Percentiles rank a stretch among this genome's conserved stretches.
These are phyloP conservation scores for Platyrinchus mystaceus DNA, from an alignment of 2,797 vertebrate species.

Conservation along the genomic window DNA sequence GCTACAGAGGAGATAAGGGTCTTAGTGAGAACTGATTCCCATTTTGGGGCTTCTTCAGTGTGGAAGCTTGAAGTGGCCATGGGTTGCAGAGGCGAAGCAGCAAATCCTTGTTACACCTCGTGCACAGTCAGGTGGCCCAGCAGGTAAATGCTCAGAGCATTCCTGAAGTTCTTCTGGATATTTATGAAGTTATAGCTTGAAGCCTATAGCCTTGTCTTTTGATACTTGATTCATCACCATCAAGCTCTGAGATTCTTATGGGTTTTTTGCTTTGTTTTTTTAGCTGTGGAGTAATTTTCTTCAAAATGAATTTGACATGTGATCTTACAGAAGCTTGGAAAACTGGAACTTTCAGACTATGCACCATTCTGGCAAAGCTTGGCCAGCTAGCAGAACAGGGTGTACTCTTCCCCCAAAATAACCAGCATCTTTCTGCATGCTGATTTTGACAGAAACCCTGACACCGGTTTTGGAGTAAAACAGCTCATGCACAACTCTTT, in stretches of 20 bases:
- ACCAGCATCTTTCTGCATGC: background rate
- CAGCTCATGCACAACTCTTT: background rate
- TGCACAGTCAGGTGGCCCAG: background rate
- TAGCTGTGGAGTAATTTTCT: background rate
- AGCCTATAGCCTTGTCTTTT: background rate
- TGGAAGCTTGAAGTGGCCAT: background rate
- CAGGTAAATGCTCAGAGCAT: background rate
- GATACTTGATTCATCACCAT: background rate
- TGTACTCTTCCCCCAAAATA: background rate
- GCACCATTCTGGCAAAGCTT: background rate
- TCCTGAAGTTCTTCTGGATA: background rate
- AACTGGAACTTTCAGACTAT: background rate
- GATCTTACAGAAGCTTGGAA: background rate
- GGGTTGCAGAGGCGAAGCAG: background rate
- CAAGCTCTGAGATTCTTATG: background rate
- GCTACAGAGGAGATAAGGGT: background rate
- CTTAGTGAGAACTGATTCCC: background rate
- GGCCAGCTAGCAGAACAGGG: background rate
- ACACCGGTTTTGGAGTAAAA: background rate
- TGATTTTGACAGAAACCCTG: conserved; percentile 6
- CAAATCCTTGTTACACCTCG: background rate
- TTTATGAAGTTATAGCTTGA: background rate
- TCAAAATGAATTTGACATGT: background rate
- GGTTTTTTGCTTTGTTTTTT: background rate
- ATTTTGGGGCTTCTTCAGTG: background rate